These are phyloP conservation scores for Drosophila varians DNA, from an alignment of 1,140 invertebrate species.

Conservation along the genomic window DNA sequence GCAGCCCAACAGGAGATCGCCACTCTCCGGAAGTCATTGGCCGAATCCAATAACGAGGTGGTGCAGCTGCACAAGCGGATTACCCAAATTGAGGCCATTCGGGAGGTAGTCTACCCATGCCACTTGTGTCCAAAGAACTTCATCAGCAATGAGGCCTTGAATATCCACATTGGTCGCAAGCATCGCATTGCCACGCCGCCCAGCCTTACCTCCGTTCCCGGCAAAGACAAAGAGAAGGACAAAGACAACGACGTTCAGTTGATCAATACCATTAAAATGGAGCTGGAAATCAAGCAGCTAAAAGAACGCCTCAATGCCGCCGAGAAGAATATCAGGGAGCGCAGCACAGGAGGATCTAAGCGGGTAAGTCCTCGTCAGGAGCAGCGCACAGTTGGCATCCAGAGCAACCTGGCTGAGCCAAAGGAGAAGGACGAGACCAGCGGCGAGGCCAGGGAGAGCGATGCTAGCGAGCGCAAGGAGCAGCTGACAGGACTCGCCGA, in stretches of 20 bases:
- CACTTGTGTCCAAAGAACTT: conserved; percentile 81
- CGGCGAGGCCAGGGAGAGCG: conserved; percentile 28
- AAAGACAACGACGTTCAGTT: conserved; percentile 71
- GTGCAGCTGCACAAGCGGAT: conserved; percentile 74
- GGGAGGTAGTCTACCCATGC: conserved; percentile 77
- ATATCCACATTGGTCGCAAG: conserved; percentile 71
- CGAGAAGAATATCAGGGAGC: conserved; percentile 72
- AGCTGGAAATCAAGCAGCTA: conserved; percentile 81
- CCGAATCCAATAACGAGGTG: conserved; percentile 71
- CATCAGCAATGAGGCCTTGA: conserved; percentile 76
- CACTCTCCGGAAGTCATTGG: conserved; percentile 46
- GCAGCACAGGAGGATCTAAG: conserved; percentile 26
- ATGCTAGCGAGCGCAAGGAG: conserved; percentile 54
- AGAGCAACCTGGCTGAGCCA: conserved; percentile 67
- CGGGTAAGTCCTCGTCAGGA: conserved; percentile 45
- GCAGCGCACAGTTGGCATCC: conserved; percentile 64
- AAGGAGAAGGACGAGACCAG: conserved; percentile 70
- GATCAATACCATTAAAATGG: conserved; percentile 82
- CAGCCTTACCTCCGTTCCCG: not conserved
- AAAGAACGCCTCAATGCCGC: conserved; percentile 79
- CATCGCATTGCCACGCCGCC: conserved; percentile 50
- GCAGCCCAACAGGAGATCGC: conserved; percentile 63
- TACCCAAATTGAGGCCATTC: conserved; percentile 72
- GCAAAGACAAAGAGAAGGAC: conserved; percentile 29
- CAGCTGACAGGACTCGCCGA: conserved; percentile 57